Evolutionary conservation across 2,113 vertebrate genomes (phyloP).

Genomic region (Varanus komodoensis): DNA sequence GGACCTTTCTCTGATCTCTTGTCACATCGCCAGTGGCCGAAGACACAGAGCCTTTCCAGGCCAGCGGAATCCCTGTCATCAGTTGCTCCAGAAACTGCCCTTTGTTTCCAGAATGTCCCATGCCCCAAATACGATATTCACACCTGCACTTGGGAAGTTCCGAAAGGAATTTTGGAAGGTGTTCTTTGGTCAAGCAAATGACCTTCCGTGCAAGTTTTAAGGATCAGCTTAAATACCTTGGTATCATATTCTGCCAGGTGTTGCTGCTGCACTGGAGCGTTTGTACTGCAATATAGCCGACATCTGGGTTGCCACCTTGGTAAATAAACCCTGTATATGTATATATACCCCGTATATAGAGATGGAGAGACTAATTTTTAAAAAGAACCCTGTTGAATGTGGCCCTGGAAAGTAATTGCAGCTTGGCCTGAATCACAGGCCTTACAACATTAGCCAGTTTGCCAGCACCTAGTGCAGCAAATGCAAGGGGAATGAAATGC

Average conservation of each 20-base stretch:
- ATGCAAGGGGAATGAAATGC: neutral
- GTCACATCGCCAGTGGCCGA: no score
- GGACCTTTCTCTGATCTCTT: neutral
- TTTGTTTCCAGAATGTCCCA: neutral
- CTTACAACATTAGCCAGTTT: neutral
- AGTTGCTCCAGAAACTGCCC: neutral
- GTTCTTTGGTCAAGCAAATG: neutral
- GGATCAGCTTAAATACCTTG: neutral
- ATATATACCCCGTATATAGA: neutral
- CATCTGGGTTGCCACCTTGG: neutral
- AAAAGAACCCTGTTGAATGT: neutral
- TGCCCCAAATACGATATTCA: neutral
- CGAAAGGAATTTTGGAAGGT: neutral
- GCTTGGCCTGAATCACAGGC: neutral
- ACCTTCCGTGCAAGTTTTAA: neutral
- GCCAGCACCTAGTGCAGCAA: neutral
- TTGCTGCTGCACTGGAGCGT: neutral
- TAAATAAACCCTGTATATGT: neutral
- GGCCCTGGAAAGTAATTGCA: neutral
- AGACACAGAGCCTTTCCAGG: neutral
- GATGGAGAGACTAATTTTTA: neutral
- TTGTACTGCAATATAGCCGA: neutral
- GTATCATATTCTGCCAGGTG: neutral
- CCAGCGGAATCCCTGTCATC: neutral
- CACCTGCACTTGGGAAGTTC: neutral